A percentile compares a stretch with the other conserved stretches of the same genome.
Evolutionary conservation across 2,113 vertebrate genomes (phyloP).

Genomic region (Sceloporus tristichus): DNA sequence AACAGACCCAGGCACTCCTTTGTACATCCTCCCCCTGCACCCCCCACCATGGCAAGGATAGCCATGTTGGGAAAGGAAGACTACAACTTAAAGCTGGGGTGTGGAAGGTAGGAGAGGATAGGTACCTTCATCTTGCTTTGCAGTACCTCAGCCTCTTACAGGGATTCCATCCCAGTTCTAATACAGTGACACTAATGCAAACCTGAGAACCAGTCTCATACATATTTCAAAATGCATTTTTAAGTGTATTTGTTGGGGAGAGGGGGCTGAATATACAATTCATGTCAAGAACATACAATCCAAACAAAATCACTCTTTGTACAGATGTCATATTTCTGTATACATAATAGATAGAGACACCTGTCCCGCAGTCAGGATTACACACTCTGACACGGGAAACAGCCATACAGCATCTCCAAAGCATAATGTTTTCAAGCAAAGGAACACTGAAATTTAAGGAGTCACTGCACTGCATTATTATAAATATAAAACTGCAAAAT

Average conservation of each 20-base stretch:
- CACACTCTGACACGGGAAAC: neutral
- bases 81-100: too few species aligned
- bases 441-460: neutral
- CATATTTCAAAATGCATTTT: neutral
- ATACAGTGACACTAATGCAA: too few species aligned
- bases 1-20: too few species aligned
- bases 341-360: neutral
- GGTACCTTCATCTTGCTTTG: too few species aligned
- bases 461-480: neutral
- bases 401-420: neutral
- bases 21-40: too few species aligned
- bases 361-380: neutral
- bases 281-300: neutral
- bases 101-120: too few species aligned
- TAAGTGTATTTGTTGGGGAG: too few species aligned
- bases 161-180: too few species aligned
- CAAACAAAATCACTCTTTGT: neutral
- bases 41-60: too few species aligned
- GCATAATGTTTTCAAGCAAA: neutral
- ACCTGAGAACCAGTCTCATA: neutral
- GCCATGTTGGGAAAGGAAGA: too few species aligned
- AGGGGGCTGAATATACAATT: too few species aligned
- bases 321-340: neutral
- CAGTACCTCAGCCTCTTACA: too few species aligned
- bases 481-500: neutral